Conservation (phyloP, 64 coral and sea anemone species). For the Actinia tenebrosa region DNA sequence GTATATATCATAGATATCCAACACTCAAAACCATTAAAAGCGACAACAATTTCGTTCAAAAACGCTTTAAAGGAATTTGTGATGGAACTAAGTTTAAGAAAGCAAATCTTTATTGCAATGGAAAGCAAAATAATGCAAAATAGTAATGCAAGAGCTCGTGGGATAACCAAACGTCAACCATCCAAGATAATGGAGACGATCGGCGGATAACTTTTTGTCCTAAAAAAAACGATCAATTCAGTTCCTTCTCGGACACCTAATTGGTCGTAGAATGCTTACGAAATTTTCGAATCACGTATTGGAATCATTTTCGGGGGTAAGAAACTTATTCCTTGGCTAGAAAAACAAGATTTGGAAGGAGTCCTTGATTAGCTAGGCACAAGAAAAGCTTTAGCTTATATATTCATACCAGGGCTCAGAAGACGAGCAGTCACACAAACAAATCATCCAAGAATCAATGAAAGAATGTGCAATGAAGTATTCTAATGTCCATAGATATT, state of each 20-base stretch:
- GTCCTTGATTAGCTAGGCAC: neutral
- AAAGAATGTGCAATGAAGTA: neutral
- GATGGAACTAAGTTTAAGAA: neutral
- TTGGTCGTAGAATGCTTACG: conserved; percentile 1
- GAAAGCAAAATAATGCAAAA: neutral
- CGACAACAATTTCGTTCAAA: neutral
- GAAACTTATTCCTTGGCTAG: neutral
- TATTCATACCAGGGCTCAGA: conserved; percentile 8
- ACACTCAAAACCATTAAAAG: conserved; percentile 15
- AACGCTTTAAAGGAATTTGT: conserved; percentile 22
- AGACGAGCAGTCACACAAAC: conserved; percentile 7
- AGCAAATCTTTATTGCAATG: neutral
- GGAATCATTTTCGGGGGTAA: neutral
- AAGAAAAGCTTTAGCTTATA: neutral
- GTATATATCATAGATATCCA: neutral
- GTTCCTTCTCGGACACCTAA: neutral
- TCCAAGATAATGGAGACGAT: conserved; percentile 15
- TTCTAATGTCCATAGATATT: conserved; percentile 9
- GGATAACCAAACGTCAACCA: conserved; percentile 9
- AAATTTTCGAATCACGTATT: neutral
- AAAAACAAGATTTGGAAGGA: neutral
- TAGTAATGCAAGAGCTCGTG: conserved; percentile 2
- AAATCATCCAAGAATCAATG: neutral
- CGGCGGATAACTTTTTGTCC: conserved; percentile 10
- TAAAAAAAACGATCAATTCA: conserved; percentile 12